Conservation (phyloP, 2,888 invertebrate genomes). For the Amiota minor region DNA sequence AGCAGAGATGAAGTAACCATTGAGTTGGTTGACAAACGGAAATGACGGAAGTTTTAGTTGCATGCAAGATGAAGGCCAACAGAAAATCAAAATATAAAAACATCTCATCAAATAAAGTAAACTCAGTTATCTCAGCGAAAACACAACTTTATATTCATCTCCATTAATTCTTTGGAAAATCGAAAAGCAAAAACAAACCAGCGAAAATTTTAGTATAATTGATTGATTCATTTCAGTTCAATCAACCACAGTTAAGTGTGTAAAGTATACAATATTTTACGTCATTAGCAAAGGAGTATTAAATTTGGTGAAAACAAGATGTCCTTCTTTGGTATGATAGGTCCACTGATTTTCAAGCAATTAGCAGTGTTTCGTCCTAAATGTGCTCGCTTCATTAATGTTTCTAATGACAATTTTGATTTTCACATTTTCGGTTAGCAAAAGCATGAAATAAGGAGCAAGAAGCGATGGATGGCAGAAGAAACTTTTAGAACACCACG, state of each 20-base stretch:
- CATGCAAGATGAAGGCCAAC: neutral
- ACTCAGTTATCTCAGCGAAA: neutral
- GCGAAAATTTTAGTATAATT: slow-evolving; percentile 32
- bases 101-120: neutral
- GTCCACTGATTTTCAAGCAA: neutral
- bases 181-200: slow-evolving; percentile 4
- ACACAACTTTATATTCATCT: neutral
- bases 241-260: slow-evolving; percentile 39
- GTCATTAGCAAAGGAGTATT: slow-evolving; percentile 47
- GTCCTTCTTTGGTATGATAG: slow-evolving; percentile 56
- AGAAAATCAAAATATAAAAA: neutral
- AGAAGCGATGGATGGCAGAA: too few species aligned
- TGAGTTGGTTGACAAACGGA: slow-evolving; percentile 45
- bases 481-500: neutral
- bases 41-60: slow-evolving; percentile 46
- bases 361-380: slow-evolving; percentile 13
- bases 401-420: slow-evolving; percentile 21
- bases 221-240: slow-evolving; percentile 59
- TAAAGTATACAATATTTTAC: slow-evolving; percentile 24
- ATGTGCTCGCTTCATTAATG: neutral
- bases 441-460: too few species aligned
- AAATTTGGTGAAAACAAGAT: slow-evolving; percentile 22
- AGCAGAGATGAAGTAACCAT: slow-evolving; percentile 23
- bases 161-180: neutral
- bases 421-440: neutral